Base-by-base conservation (phyloP, 1,140 invertebrate species). In the Callitettix versicolor region DNA sequence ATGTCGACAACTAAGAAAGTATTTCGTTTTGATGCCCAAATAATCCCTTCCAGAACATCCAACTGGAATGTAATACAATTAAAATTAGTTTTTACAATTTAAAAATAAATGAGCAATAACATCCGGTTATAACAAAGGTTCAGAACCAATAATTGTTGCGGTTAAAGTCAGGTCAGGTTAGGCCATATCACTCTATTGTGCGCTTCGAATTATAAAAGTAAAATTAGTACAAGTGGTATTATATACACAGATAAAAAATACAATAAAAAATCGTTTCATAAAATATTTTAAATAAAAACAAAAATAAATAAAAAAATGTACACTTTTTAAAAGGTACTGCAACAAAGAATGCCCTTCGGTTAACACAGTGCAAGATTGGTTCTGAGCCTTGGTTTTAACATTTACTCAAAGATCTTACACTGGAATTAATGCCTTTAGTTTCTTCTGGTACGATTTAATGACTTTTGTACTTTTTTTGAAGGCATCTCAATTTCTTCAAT, bases 11-110 rank as follows among this genome's bases (percentile, higher is more conserved):
- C 40, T 17, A 42, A 42, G n/a, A 42, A 42, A 42, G n/a, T 15
- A 47, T 5, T 47, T 18, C 44, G 46, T 21, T 50, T 51, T 59
- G 47, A 59, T 59, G 58, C 58, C 58, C 58, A 56, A 52, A 56
- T 36, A 56, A 59, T 59, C 58, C 58, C 58, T 36, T 59, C 54
- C 54, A 56, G 53, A 58, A 36, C 49, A 44, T 47, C 26, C 40
- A 42, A 48, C 38, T 58, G 24, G 49, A 57, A 40, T 57, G 55
- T 48, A 57, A 51, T 44, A 33, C 38, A 52, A 57, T 26, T 48
- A 33, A 48, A 22, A 18, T 43, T 48, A 44, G 9, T 53, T 22
- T 26, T 46, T 40, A 36, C 53, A 50, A 52, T 44, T 24, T 17
- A 36, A 48, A 58, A 53, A 53, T 46, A 58, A 53, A 57, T 52